A percentile compares a stretch with the other conserved stretches of the same genome.
Conservation (phyloP, 1,140 invertebrate species). For the Aphelinus certus region DNA sequence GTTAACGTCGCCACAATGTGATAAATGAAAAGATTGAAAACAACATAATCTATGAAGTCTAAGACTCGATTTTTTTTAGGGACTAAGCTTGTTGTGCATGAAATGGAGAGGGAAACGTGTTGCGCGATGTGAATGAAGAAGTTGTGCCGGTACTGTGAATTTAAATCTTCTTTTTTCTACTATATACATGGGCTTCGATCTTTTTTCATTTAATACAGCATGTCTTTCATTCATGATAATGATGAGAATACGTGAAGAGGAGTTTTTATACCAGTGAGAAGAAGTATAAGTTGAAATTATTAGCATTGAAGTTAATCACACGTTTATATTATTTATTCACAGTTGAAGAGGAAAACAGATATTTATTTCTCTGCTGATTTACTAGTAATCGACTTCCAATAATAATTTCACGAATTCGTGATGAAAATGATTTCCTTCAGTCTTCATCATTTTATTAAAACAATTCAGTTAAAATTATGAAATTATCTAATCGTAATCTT, state of each 20-base stretch:
- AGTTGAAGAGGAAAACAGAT: too few relatives aligned
- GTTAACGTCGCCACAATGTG: constrained; percentile 6
- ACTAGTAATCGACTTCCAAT: too few relatives aligned
- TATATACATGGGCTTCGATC: not conserved
- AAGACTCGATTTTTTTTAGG: constrained; percentile 21
- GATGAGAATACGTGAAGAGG: too few relatives aligned
- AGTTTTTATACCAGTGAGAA: constrained; percentile 10
- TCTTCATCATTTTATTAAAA: not conserved
- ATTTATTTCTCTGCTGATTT: too few relatives aligned
- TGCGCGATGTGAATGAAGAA: not conserved
- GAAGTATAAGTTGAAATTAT: constrained; percentile 4
- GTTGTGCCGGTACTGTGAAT: not conserved
- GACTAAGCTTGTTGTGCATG: constrained; percentile 19
- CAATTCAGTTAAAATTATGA: not conserved
- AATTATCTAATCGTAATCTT: constrained; percentile 5
- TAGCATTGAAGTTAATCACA: not conserved
- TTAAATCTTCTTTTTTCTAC: not conserved
- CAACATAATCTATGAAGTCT: constrained; percentile 5
- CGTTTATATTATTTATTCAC: too few relatives aligned
- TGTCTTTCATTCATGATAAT: constrained; percentile 2
- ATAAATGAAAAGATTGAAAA: constrained; percentile 26
- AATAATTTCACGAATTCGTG: too few relatives aligned
- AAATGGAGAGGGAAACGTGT: not conserved
- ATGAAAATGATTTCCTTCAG: too few relatives aligned
- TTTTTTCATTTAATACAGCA: not conserved